These are phyloP conservation scores for Chiridota heheva DNA, from an alignment of 35 echinoderm and acorn worm species.

Conservation along the genomic window DNA sequence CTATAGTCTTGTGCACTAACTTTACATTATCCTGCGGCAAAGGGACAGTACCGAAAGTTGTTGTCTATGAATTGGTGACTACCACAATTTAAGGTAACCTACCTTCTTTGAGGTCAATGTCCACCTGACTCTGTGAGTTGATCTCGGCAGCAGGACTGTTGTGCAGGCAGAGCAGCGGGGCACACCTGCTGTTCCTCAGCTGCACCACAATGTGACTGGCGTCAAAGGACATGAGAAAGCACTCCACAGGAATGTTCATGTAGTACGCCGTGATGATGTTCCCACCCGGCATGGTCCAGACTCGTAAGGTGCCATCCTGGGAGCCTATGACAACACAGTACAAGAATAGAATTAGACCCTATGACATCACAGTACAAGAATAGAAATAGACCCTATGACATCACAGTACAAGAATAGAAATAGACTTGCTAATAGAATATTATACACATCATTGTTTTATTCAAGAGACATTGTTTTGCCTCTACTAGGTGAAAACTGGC, in stretches of 20 bases:
- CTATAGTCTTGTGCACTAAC: too few species aligned
- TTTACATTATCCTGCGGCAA: too few species aligned
- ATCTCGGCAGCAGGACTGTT: conserved; percentile 95
- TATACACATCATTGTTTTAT: not conserved
- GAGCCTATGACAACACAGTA: conserved; percentile 60
- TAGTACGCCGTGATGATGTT: conserved; percentile 83
- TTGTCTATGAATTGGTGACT: too few species aligned
- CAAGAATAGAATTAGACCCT: not conserved
- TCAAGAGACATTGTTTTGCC: not conserved
- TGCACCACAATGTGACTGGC: conserved; percentile 82
- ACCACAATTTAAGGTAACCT: too few species aligned
- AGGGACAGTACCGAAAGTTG: too few species aligned
- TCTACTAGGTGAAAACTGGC: not conserved
- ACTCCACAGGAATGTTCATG: conserved; percentile 76
- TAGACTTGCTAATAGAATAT: not conserved
- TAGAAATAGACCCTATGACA: not conserved
- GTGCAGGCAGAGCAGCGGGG: conserved; percentile 71
- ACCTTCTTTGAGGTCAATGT: conserved; percentile 97
- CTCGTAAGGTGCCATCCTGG: conserved; percentile 78
- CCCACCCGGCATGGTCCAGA: conserved; percentile 82
- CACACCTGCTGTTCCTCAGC: conserved; percentile 70
- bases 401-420: not conserved
- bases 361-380: not conserved
- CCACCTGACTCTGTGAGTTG: conserved; percentile 93
- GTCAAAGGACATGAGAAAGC: conserved; percentile 92